Evolutionary conservation across 2,888 invertebrate genomes (phyloP), one percentile per base, ranked within the genome.

Genomic region (Trypoxylon attenuatum): DNA sequence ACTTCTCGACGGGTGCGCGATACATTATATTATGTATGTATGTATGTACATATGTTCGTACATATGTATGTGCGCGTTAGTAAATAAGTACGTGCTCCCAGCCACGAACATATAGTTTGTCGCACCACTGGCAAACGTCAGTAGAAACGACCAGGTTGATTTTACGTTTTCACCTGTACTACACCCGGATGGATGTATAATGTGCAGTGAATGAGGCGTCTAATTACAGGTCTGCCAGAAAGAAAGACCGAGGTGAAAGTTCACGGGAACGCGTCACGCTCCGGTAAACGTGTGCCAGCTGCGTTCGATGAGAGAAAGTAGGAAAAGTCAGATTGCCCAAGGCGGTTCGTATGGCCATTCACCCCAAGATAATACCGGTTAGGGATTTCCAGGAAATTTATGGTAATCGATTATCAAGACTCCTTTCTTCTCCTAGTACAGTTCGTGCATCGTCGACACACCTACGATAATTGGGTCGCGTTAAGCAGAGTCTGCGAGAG

Each of bases 201-300:
- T 47, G 39, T 50, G 15, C 23, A 8, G 53, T 62, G 52, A 68
- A 55, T 51, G 63, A 59, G 52, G 33, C 54, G 50, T 22, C 25
- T 68, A 53, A 68, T 68, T 66, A 62, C 25, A 22, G 29, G 49
- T 5, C 43, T 19, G 41, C 6, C n/a, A n/a, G 43, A 55, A 42
- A 66, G 68, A 69, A 73, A 73, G 71, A 41, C 53, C 63, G 63
- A 71, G 77, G 76, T 78, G 77, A 78, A 78, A 78, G 77, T 77
- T 76, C 73, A 78, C 46, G 56, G 42, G 68, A 71, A 68, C 69
- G 38, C 52, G 65, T 69, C 39, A 64, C 66, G 64, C 49, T 63
- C 47, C 39, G 58, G 19, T 45, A 49, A 41, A 51, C 64, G 18
- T 27, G 58, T 29, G 18, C 47, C 13, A 61, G 52, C 39, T 46